A percentile compares a stretch with the other conserved stretches of the same genome.
phyloP scores from a whole-genome alignment of 2,797 vertebrate genomes.

The Pristis pectinata region DNA sequence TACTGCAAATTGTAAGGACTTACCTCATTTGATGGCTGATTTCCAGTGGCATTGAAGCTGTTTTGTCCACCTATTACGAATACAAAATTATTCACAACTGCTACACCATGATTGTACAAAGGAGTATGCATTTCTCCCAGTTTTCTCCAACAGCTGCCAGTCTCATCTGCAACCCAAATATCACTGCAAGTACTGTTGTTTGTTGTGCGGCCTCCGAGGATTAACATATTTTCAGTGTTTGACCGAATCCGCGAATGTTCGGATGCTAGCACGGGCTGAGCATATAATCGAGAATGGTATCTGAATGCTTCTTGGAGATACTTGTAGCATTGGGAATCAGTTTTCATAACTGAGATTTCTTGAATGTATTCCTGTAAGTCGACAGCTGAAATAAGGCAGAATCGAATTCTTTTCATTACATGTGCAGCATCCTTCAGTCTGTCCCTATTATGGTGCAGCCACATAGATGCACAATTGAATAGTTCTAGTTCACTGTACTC shows the following conservation, averaged over 20 bases:
- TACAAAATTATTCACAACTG: conserved; percentile 47
- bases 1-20: conserved; percentile 3
- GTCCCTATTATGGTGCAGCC: conserved; percentile 40
- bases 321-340: conserved; percentile 43
- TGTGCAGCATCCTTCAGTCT: conserved; percentile 35
- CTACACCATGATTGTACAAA: conserved; percentile 51
- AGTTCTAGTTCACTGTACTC: conserved; percentile 47
- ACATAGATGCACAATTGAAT: conserved; percentile 39
- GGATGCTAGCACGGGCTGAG: conserved; percentile 45
- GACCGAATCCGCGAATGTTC: neutral
- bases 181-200: conserved; percentile 42
- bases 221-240: conserved; percentile 35
- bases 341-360: conserved; percentile 44
- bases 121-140: conserved; percentile 46
- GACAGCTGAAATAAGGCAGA: conserved; percentile 47
- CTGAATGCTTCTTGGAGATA: conserved; percentile 48
- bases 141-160: conserved; percentile 44
- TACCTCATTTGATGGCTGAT: conserved; percentile 53
- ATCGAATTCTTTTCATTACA: conserved; percentile 44
- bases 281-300: conserved; percentile 46
- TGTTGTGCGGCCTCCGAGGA: conserved; percentile 45
- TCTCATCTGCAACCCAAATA: conserved; percentile 47
- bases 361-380: conserved; percentile 44
- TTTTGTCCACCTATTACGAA: conserved; percentile 53
- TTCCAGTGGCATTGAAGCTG: conserved; percentile 50